Evolutionary conservation across 2,888 invertebrate species (phyloP), one percentile per base, ranked within the genome.

Genomic region (Flabesymbios commensalis): DNA sequence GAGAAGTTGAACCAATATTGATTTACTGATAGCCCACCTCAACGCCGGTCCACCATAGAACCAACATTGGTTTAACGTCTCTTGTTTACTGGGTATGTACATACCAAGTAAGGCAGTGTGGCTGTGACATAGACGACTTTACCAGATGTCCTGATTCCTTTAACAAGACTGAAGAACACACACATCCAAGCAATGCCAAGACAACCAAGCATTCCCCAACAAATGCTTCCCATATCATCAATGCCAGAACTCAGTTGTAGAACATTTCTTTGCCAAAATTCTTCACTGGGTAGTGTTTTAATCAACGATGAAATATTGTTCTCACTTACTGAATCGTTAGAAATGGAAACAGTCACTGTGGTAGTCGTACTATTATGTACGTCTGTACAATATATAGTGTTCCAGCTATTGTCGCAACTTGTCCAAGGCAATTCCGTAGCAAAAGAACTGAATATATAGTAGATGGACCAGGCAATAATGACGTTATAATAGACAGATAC

Each of bases 401-500:
- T 83, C 83, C 83, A 83, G 31, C 57, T 58, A 60, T 83, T 82
- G 41, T 74, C 71, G 61, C 83, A 83, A 3, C 72, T 71, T 39
- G 77, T 74, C 83, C 83, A 83, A 2, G 83, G 83, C 53, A 83
- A 67, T 17, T 72, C 72, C 22, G 74, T 69, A 3, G 73, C 68
- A 69, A 83, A 79, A 2, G 83, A 82, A 72, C 75, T 75, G 66
- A 78, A 77, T 31, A 83, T 72, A 68, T 81, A 83, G 67, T 81
- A 83, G n/a, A 83, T 64, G 2, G 82, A 82, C 82, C 82, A 83
- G 10, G 82, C 77, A 51, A 83, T 78, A 62, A 83, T 82, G 52
- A 83, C 78, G 64, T 83, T 83, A 72, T 83, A 83, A 69, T 83
- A 83, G 56, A 83, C 73, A 64, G 82, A 83, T n/a, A 82, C 78